Conservation (phyloP, 2,888 invertebrate genomes). For the Drosophila setosimentum region DNA sequence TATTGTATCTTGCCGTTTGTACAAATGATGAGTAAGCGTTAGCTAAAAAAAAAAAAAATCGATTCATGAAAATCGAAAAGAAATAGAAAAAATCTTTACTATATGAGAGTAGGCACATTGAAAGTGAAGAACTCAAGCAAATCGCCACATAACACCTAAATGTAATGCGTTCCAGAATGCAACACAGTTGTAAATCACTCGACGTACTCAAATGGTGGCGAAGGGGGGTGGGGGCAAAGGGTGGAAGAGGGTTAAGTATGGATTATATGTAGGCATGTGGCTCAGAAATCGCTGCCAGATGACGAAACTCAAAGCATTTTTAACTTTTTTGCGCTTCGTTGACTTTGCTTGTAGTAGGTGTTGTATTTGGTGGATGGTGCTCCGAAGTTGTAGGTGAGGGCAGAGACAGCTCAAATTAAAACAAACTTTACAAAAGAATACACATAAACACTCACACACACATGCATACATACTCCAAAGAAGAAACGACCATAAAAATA, state of each 20-base stretch:
- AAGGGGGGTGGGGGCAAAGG: not conserved
- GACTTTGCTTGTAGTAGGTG: constrained; percentile 66
- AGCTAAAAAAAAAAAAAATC: constrained; percentile 40
- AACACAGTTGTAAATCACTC: constrained; percentile 66
- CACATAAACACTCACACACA: constrained; percentile 16
- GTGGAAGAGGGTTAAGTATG: constrained; percentile 11
- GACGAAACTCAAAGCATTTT: constrained; percentile 81
- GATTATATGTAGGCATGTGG: constrained; percentile 25
- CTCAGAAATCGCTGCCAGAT: constrained; percentile 58
- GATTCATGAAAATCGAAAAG: constrained; percentile 30
- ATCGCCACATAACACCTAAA: constrained; percentile 49
- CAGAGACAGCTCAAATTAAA: constrained; percentile 67
- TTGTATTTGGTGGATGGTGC: constrained; percentile 45
- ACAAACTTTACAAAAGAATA: constrained; percentile 59
- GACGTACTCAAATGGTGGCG: not conserved
- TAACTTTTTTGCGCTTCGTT: constrained; percentile 82
- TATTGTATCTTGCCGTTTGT: constrained; percentile 65
- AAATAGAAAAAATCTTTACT: not conserved
- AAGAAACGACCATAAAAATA: constrained; percentile 48
- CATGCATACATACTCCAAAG: constrained; percentile 1
- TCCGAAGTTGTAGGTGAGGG: constrained; percentile 7
- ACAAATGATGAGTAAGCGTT: constrained; percentile 71
- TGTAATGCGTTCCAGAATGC: constrained; percentile 63
- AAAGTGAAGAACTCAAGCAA: constrained; percentile 42
- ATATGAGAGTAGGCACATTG: constrained; percentile 6